Base-by-base conservation (phyloP, 2,797 vertebrate species). In the Karalla daura region DNA sequence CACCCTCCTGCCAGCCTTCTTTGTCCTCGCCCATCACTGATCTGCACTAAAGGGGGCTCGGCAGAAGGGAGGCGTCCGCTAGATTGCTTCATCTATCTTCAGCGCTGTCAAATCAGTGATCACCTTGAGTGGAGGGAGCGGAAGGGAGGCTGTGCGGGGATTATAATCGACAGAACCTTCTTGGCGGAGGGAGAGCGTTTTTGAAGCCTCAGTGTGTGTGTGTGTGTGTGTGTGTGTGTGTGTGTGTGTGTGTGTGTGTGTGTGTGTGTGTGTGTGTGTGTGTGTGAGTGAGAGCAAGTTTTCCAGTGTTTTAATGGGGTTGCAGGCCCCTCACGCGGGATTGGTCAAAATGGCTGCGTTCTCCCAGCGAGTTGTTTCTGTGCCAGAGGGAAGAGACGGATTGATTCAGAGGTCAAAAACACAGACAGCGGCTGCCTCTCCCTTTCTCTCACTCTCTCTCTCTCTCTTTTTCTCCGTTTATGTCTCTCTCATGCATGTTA, bases 71-170 rank as follows among this genome's bases (percentile, higher is more conserved):
- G 80, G 71, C 62, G 45, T 84, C 75, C 24, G 2, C 70, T 64
- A 80, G 77, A 88, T 86, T 87, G 84, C 79, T 79, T 84, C 82
- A 91, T 91, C 80, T 78, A 80, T 92, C 90, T 90, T 88, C 85
- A 70, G 77, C 60, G 43, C 86, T 90, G 89, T 88, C 88, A 89
- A 86, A 79, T 75, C 47, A 18, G 80, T 86, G 86, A 88, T 91
- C 88, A 87, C 86, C 87, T 88, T 91, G 78, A 84, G 78, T 73
- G 60, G 70, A 45, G 39, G 62, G 32, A 41, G 36, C 43, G 46
- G 50, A 43, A 25, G 37, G 45, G 49, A 76, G 72, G 27, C 52
- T 40, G 62, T 55, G 63, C 49, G 3, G 73, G 56, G 81, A 76
- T 76, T 81, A 87, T 90, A 86, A 86, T 83, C 43, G 41, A 35